Conservation (phyloP, 2,888 invertebrate genomes). For the Prosopocoilus inquinatus region DNA sequence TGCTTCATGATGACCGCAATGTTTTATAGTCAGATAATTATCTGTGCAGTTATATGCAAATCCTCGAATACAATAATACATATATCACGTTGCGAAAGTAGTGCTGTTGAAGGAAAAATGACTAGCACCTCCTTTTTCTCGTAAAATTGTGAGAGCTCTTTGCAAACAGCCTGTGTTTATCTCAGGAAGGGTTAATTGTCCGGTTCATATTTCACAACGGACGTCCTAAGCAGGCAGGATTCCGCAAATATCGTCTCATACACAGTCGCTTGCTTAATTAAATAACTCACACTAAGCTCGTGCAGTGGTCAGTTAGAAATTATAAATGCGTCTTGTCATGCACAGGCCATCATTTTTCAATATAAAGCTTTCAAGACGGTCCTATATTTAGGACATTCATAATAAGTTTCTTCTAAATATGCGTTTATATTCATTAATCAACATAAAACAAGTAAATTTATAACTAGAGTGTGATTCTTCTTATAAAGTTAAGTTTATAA, state of each 20-base stretch:
- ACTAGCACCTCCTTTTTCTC: constrained; percentile 30
- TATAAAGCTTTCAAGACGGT: constrained; percentile 21
- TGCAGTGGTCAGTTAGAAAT: constrained; percentile 27
- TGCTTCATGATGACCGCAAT: too few relatives aligned
- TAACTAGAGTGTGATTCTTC: too few relatives aligned
- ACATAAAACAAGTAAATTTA: too few relatives aligned
- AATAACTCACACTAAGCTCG: constrained; percentile 28
- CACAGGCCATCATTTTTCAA: constrained; percentile 33
- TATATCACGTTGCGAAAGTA: constrained; percentile 20
- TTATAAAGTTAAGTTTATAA: neutral
- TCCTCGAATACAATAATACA: constrained; percentile 21
- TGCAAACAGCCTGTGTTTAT: constrained; percentile 25
- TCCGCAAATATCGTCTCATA: constrained; percentile 10
- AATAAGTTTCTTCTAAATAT: too few relatives aligned
- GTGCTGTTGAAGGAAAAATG: constrained; percentile 26
- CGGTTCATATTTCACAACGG: constrained; percentile 32
- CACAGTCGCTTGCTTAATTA: constrained; percentile 25
- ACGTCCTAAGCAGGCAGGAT: constrained; percentile 10
- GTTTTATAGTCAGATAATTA: too few relatives aligned
- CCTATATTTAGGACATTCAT: constrained; percentile 18
- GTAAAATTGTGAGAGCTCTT: constrained; percentile 24
- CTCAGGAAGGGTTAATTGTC: constrained; percentile 34
- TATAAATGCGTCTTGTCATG: constrained; percentile 29
- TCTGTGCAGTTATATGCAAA: constrained; percentile 14
- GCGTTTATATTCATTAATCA: too few relatives aligned